Evolutionary conservation across 2,113 vertebrate species (phyloP).

Genomic region (Pogonocichla stellata): DNA sequence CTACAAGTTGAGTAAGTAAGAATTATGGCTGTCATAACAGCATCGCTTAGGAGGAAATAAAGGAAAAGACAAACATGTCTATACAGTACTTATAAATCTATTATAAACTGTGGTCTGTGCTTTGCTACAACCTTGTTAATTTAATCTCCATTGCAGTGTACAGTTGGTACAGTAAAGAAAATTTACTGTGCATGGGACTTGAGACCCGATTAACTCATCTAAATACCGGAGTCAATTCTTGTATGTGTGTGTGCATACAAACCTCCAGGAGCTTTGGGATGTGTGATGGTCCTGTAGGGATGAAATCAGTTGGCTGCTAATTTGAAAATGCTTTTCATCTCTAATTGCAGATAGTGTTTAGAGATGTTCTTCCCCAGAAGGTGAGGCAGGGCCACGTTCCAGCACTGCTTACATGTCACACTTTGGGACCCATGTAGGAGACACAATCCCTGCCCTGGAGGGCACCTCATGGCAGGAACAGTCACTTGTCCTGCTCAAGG

Average conservation of each 20-base stretch:
- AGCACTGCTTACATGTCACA: background rate
- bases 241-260: background rate
- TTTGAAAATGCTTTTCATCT: background rate
- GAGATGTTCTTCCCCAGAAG: background rate
- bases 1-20: conserved; percentile 74
- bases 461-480: background rate
- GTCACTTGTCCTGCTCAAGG: background rate
- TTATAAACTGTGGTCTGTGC: conserved; percentile 39
- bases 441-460: background rate
- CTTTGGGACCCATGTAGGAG: background rate
- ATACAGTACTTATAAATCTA: conserved; percentile 72
- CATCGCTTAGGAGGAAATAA: conserved; percentile 72
- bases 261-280: background rate
- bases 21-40: conserved; percentile 74
- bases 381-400: background rate
- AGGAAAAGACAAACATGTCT: conserved; percentile 72
- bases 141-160: conserved; percentile 12
- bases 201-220: background rate
- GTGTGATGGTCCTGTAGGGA: background rate
- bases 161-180: conserved; percentile 32
- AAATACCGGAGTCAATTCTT: background rate
- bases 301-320: background rate
- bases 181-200: background rate
- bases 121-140: conserved; percentile 31
- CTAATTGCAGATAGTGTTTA: background rate